Base-by-base conservation (phyloP, 2,797 vertebrate species). In the Sebastes taczanowskii region DNA sequence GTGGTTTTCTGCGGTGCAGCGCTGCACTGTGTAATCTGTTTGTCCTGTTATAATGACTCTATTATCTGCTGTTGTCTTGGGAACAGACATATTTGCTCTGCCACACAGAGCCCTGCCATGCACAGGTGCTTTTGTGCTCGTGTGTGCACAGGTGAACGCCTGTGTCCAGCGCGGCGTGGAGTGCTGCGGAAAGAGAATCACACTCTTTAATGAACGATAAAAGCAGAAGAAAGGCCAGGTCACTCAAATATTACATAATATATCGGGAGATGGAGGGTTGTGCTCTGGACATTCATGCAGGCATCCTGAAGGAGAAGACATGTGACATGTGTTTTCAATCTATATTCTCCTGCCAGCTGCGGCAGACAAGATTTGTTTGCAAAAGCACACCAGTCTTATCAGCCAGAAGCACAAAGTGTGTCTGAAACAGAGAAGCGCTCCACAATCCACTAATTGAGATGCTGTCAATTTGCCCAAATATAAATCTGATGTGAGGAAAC, bases 1-100 rank as follows among this genome's bases (percentile, higher is more conserved):
- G 80, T 80, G 80, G 38, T 77, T 82, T 52, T 84, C 86, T 68
- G 71, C 16, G 7, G 18, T 1, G 64, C 78, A 58, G 77, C 42
- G 3, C 81, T 66, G 83, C 77, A 58, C 88, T 84, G 74, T 89
- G 88, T 92, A 83, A 92, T 93, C 88, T 91, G 89, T 91, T 91
- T 92, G 90, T 90, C 88, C 81, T 87, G 73, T 86, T 88, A 84
- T 93, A 92, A 95, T 93, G 94, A 91, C 91, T 93, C 87, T 90
- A 94, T 95, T 92, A 93, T 93, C 88, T 84, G 70, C 83, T 65
- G 91, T 94, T 87, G 93, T 94, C 93, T 92, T 92, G 91, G 92
- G 91, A 95, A 94, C 94, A 90, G 90, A 91, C 89, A 55, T 92
- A 90, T 93, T 93, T 91, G 88, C 89, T 91, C 80, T 85, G 84